A percentile compares a stretch with the other conserved stretches of the same genome.
Conservation (phyloP, 2,113 vertebrate species). For the Dendropsophus ebraccatus region DNA sequence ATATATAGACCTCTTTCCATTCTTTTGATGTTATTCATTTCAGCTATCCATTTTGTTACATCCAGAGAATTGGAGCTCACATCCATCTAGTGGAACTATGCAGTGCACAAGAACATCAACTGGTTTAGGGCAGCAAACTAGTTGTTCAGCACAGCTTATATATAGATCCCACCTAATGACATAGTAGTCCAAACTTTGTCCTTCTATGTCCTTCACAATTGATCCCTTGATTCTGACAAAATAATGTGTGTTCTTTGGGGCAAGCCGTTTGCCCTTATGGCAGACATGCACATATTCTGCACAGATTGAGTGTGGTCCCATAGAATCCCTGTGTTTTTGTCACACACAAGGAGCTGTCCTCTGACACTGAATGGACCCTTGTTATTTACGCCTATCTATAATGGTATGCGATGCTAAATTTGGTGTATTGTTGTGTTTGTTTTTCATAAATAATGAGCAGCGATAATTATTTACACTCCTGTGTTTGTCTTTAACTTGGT, state of each 20-base stretch:
- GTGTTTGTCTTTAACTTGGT: slow-evolving; percentile 46
- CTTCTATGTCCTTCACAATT: no score
- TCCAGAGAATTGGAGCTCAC: no score
- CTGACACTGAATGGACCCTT: neutral
- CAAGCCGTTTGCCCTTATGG: neutral
- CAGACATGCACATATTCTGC: no score
- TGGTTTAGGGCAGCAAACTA: no score
- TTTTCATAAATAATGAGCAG: neutral
- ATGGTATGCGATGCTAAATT: neutral
- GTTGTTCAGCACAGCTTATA: no score
- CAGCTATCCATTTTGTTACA: no score
- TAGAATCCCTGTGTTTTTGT: neutral
- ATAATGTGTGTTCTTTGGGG: neutral
- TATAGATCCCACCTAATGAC: neutral
- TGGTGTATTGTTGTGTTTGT: neutral
- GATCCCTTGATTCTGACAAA: neutral
- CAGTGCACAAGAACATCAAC: no score
- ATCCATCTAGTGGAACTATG: no score
- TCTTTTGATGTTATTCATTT: no score
- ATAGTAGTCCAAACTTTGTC: neutral
- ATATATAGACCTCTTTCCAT: no score
- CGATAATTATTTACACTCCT: slow-evolving; percentile 7
- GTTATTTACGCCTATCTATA: neutral
- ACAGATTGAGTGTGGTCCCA: neutral
- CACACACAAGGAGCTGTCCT: neutral